A percentile compares a stretch with the other conserved stretches of the same genome.
These are phyloP conservation scores for Neodontobutis hainanensis DNA, from an alignment of 2,113 vertebrate species.

Conservation along the genomic window DNA sequence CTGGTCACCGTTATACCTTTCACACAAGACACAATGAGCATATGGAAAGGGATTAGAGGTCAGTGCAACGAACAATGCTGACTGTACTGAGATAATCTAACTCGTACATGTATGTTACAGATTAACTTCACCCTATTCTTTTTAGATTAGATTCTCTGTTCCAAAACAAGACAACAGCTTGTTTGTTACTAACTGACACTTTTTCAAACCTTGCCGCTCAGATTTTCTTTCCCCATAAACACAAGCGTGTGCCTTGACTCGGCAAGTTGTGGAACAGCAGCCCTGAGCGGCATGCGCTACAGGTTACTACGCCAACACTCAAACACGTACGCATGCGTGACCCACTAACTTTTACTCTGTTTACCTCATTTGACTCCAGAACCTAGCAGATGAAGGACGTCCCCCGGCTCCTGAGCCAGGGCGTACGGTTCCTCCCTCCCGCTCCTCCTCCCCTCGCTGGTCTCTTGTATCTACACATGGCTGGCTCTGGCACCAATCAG, in stretches of 20 bases:
- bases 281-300: slow-evolving; percentile 45
- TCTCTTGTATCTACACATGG: slow-evolving; percentile 69
- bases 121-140: neutral
- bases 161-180: neutral
- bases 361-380: slow-evolving; percentile 81
- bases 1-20: slow-evolving; percentile 23
- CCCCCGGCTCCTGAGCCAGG: slow-evolving; percentile 61
- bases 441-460: slow-evolving; percentile 57
- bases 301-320: slow-evolving; percentile 67
- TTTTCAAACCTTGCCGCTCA: slow-evolving; percentile 11
- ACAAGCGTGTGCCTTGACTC: slow-evolving; percentile 41
- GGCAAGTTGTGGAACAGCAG: slow-evolving; percentile 42
- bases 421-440: slow-evolving; percentile 52
- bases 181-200: slow-evolving; percentile 17
- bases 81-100: neutral
- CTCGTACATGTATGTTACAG: neutral
- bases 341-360: slow-evolving; percentile 81
- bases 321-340: slow-evolving; percentile 67
- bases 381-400: slow-evolving; percentile 65
- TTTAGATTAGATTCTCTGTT: neutral
- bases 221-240: slow-evolving; percentile 41
- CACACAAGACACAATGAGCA: slow-evolving; percentile 21
- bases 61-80: neutral
- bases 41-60: slow-evolving; percentile 43
- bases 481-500: slow-evolving; percentile 77